Evolutionary conservation across 1,140 invertebrate species (phyloP).

Genomic region (Brachionus rubens): DNA sequence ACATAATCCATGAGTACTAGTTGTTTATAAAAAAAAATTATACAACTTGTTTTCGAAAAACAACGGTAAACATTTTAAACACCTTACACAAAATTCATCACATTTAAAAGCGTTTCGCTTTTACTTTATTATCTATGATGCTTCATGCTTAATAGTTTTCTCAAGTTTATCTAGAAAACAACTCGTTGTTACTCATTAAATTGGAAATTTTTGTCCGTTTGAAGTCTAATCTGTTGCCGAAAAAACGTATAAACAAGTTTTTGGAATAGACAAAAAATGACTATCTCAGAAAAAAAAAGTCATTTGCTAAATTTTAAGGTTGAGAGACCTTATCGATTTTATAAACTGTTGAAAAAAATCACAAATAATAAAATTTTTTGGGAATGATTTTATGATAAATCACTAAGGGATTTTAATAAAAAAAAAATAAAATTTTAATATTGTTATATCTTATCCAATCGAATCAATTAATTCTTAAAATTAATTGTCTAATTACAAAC

Average conservation of each 20-base stretch:
- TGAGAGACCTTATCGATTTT: no score
- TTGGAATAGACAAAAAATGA: no score
- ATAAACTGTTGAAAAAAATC: no score
- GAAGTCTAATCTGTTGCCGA: no score
- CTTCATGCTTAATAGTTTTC: slow-evolving; percentile 39
- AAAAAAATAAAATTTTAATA: no score
- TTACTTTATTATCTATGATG: slow-evolving; percentile 39
- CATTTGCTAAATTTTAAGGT: no score
- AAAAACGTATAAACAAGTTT: no score
- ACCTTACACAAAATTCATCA: slow-evolving; percentile 30
- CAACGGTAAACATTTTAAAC: not conserved
- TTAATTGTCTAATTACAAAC: slow-evolving; percentile 21
- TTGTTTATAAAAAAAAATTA: slow-evolving; percentile 39
- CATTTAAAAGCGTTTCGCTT: slow-evolving; percentile 3
- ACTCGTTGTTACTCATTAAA: not conserved
- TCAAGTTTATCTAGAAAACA: slow-evolving; percentile 10
- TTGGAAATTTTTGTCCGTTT: no score
- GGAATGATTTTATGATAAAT: slow-evolving; percentile 19
- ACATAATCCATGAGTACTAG: slow-evolving; percentile 23
- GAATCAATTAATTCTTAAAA: not conserved
- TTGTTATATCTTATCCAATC: no score
- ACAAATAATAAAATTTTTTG: no score
- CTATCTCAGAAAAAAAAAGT: no score
- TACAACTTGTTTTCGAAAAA: slow-evolving; percentile 28
- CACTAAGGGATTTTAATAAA: slow-evolving; percentile 6